These are phyloP conservation scores for Thelaira solivaga DNA, from an alignment of 2,888 invertebrate species.

Conservation along the genomic window DNA sequence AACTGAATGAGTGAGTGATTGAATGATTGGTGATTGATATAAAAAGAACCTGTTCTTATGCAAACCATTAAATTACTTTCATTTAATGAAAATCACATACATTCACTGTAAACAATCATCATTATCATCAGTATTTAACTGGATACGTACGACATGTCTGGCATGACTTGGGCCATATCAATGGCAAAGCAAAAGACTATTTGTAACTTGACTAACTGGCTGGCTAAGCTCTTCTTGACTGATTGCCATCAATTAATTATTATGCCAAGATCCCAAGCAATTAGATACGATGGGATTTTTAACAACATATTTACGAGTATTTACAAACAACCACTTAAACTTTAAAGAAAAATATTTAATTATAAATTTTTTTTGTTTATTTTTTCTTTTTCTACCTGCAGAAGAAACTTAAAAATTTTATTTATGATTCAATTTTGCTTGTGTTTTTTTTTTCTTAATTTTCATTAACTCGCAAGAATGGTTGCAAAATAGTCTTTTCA, in stretches of 20 bases:
- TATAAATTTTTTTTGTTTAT: slow-evolving; percentile 25
- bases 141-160: slow-evolving; percentile 33
- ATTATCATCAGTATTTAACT: slow-evolving; percentile 23
- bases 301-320: slow-evolving; percentile 6
- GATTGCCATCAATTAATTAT: slow-evolving; percentile 61
- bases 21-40: slow-evolving; percentile 35
- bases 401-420: slow-evolving; percentile 15
- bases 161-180: slow-evolving; percentile 10
- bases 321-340: slow-evolving; percentile 10
- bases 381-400: neutral
- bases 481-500: too few relatives aligned
- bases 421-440: too few relatives aligned
- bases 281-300: slow-evolving; percentile 57
- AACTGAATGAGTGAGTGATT: slow-evolving; percentile 5
- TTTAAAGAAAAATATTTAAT: slow-evolving; percentile 34
- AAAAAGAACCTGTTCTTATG: slow-evolving; percentile 38
- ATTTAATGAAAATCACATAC: slow-evolving; percentile 37
- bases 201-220: slow-evolving; percentile 1
- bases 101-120: neutral
- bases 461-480: too few relatives aligned
- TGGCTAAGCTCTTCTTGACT: slow-evolving; percentile 58
- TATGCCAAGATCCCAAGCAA: slow-evolving; percentile 57
- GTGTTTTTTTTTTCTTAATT: too few relatives aligned
- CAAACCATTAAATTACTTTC: slow-evolving; percentile 38
- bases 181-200: neutral